Evolutionary conservation across 2,888 invertebrate species (phyloP).

Genomic region (Philonicus albiceps): DNA sequence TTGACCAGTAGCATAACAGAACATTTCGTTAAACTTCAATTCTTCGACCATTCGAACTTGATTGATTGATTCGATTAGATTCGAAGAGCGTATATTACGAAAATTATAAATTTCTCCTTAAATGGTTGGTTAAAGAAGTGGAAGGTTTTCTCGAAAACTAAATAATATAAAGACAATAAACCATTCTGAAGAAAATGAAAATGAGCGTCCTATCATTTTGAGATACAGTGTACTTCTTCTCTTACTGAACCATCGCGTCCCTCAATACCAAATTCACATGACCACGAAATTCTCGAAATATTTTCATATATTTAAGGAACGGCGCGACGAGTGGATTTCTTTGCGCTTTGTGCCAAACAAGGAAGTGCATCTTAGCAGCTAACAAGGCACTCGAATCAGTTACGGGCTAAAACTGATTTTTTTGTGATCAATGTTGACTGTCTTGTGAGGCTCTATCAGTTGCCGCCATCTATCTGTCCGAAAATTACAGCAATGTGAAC

Average conservation of each 20-base stretch:
- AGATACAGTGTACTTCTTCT: neutral
- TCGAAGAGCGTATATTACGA: too few relatives aligned
- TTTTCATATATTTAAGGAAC: neutral
- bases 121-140: too few relatives aligned
- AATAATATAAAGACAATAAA: too few relatives aligned
- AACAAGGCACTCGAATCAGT: neutral
- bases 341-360: conserved; percentile 5
- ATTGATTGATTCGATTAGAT: too few relatives aligned
- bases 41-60: too few relatives aligned
- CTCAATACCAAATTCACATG: neutral
- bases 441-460: conserved; percentile 1
- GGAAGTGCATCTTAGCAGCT: conserved; percentile 22
- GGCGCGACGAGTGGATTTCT: neutral
- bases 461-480: conserved; percentile 36
- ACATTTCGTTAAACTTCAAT: too few relatives aligned
- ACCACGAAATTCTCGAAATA: conserved; percentile 12
- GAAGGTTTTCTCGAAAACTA: too few relatives aligned
- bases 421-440: conserved; percentile 33
- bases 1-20: too few relatives aligned
- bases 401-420: conserved; percentile 3
- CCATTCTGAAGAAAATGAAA: neutral
- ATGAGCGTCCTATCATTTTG: neutral
- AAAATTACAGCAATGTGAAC: conserved; percentile 38
- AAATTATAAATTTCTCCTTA: too few relatives aligned
- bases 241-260: neutral